These are phyloP conservation scores for Phenacoccus solenopsis DNA, from an alignment of 1,140 invertebrate species.

Conservation along the genomic window DNA sequence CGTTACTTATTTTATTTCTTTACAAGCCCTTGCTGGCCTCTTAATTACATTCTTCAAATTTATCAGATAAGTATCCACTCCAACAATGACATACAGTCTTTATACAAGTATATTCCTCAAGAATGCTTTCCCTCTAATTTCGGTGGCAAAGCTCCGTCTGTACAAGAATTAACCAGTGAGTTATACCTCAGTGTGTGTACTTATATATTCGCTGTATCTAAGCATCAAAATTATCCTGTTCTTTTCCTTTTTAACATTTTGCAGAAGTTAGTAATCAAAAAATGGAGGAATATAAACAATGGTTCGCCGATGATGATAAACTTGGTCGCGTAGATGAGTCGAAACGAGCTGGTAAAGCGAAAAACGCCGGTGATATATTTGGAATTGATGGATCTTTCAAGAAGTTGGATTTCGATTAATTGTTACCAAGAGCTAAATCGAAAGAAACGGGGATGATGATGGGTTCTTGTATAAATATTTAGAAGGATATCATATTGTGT, in stretches of 20 bases:
- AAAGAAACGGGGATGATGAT: too few relatives aligned
- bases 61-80: not conserved
- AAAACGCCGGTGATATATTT: not conserved
- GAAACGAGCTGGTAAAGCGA: conserved; percentile 8
- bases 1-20: not conserved
- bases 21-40: too few relatives aligned
- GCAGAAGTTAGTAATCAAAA: not conserved
- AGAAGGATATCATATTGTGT: too few relatives aligned
- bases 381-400: conserved; percentile 21
- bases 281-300: conserved; percentile 6
- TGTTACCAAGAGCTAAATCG: not conserved
- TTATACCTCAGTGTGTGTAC: not conserved
- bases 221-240: not conserved
- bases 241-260: not conserved
- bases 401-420: conserved; percentile 20
- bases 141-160: conserved; percentile 21
- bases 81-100: not conserved
- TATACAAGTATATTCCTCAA: conserved; percentile 14
- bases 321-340: conserved; percentile 12
- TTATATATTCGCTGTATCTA: not conserved
- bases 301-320: conserved; percentile 16
- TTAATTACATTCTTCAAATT: too few relatives aligned
- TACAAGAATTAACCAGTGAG: conserved; percentile 5
- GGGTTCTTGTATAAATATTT: too few relatives aligned
- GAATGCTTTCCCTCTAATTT: conserved; percentile 19